Base-by-base conservation (phyloP, 23 tunicate genomes). In the Styela plicata region DNA sequence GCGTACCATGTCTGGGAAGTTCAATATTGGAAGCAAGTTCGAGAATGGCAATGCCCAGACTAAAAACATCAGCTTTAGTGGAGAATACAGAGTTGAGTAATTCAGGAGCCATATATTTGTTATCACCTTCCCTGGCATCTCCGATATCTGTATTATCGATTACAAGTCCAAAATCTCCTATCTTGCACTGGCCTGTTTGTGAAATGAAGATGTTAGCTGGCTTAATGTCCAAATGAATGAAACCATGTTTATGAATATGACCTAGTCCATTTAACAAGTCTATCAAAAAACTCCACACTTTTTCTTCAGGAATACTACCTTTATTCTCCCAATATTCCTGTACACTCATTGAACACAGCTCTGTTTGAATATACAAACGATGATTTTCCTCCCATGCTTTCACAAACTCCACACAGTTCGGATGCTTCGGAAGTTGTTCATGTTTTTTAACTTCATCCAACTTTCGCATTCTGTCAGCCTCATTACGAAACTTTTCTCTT, bases 301-400 rank as follows among this genome's bases (percentile, higher is more conserved):
- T 33, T 20, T 25, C 27, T 17, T 84, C 74, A 20, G 88, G 83
- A 70, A 92, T 74, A n/a, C 22, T 25, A 2, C 52, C 77, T 10
- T 83, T 69, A 18, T 68, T 52, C 30, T 87, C 89, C 81, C 88
- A 68, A 61, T 74, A 92, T 21, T 70, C 65, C 53, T 92, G 92
- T 2, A 92, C 31, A 61, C 91, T 86, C 79, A 74, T 83, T 10
- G 75, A 57, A 63, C 97, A 92, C 3, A 92, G 89, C 74, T 92
- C 97, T 27, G 92, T 92, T 75, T 92, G 91, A 25, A 92, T 92
- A 67, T 87, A 92, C 32, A 92, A 61, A 27, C 89, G 82, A 33
- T 87, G 88, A 33, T 84, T 92, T 84, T 92, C 97, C 35, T 92
- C 97, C 97, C 97, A 92, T 26, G 97, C 97, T 68, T 92, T 87